Evolutionary conservation across 2,888 invertebrate genomes (phyloP), one percentile per base, ranked within the genome.

Genomic region (Blastobasis adustella): DNA sequence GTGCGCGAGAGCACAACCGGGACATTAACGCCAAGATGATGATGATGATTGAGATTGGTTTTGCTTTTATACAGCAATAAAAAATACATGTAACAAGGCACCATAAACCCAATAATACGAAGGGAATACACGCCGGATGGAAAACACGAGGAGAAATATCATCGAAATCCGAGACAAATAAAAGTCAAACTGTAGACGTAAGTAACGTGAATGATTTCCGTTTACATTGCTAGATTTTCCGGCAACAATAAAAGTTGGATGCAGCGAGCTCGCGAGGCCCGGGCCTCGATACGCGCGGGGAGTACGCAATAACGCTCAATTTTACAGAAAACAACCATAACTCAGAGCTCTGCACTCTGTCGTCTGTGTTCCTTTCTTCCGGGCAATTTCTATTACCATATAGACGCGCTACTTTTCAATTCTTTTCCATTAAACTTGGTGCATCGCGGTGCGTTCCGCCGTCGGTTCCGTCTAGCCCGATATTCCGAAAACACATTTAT

Each of bases 311-410:
- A 82, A 81, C 78, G 79, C 79, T 86, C 83, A 82, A 85, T 87
- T 85, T 84, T 82, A 74, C 58, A 82, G 82, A 84, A 85, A 86
- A 86, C 87, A 86, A 81, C 82, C 57, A 85, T 86, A 87, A 85
- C 79, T 87, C 81, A 84, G 79, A 82, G 82, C 79, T 70, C 67
- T 82, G 82, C 79, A 82, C 84, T 82, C 76, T 73, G 82, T 79
- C 82, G 81, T 79, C 80, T 82, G 76, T 82, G 79, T 81, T 86
- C 79, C 80, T 84, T 86, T 86, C 87, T 87, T 85, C 85, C 86
- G 78, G 85, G 81, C 86, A 85, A 87, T 87, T 86, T 88, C 82
- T 86, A 88, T 88, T 88, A 87, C 86, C 88, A 88, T 88, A 88
- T 87, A 88, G 88, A 88, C 82, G 79, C 79, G 86, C 84, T 85